Evolutionary conservation across 1,140 invertebrate genomes (phyloP).

Genomic region (Gryon sp.): DNA sequence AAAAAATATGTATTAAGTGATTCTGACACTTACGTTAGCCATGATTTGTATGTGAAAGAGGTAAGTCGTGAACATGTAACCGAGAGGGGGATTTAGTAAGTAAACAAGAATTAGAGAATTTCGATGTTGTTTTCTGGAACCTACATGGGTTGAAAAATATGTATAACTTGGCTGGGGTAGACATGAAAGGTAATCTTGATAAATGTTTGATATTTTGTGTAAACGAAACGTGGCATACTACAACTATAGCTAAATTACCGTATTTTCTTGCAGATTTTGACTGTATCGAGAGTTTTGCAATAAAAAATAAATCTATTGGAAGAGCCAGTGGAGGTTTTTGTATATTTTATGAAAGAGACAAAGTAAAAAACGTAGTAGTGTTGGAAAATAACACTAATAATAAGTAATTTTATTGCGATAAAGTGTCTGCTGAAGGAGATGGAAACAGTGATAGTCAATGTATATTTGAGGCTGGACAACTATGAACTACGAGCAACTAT

Average conservation of each 20-base stretch:
- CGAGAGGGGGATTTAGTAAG: too few relatives aligned
- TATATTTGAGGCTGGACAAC: not conserved
- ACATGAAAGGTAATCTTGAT: not conserved
- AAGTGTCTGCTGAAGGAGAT: not conserved
- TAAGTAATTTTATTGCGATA: not conserved
- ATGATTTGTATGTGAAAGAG: too few relatives aligned
- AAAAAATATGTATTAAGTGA: too few relatives aligned
- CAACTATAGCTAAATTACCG: too few relatives aligned
- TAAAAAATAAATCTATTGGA: too few relatives aligned
- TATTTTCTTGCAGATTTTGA: too few relatives aligned
- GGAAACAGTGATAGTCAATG: not conserved
- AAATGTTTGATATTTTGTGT: not conserved
- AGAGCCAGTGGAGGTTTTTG: not conserved
- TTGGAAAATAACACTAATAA: not conserved
- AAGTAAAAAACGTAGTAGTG: not conserved
- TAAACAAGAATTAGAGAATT: too few relatives aligned
- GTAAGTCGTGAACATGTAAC: too few relatives aligned
- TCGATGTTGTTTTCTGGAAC: constrained; percentile 2
- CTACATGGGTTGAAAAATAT: not conserved
- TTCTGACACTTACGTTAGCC: too few relatives aligned
- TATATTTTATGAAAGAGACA: not conserved
- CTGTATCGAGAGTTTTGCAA: too few relatives aligned
- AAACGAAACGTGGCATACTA: not conserved
- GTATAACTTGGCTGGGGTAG: not conserved
- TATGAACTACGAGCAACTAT: not conserved